A percentile compares a stretch with the other conserved stretches of the same genome.
Conservation (phyloP, 2,888 invertebrate genomes). For the Labia minor region DNA sequence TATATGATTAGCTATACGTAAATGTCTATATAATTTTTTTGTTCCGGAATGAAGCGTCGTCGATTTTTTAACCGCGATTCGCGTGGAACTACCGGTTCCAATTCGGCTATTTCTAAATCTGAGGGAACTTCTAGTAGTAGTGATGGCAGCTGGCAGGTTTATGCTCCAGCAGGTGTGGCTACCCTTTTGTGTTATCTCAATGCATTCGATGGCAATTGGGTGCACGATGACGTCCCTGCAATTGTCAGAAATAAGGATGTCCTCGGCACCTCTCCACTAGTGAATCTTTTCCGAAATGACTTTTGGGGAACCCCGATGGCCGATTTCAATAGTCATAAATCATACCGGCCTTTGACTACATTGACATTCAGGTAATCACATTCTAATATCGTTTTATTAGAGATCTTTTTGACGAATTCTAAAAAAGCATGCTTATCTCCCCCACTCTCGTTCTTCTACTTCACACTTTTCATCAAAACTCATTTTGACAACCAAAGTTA, state of each 20-base stretch:
- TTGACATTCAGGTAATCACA: conserved; percentile 68
- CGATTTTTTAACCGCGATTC: background rate
- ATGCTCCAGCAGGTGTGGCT: conserved; percentile 51
- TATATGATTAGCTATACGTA: background rate
- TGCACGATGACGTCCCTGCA: conserved; percentile 80
- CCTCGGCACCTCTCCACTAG: conserved; percentile 50
- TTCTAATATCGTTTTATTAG: no score
- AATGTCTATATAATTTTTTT: background rate
- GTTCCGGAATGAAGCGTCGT: background rate
- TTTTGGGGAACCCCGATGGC: conserved; percentile 86
- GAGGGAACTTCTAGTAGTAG: background rate
- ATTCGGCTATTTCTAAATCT: background rate
- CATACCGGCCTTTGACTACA: conserved; percentile 72
- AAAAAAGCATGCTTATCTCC: no score
- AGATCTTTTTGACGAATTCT: no score
- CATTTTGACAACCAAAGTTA: no score
- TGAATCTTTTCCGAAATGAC: conserved; percentile 60
- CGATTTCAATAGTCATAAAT: conserved; percentile 73
- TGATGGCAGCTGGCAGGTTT: conserved; percentile 30
- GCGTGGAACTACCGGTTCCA: background rate
- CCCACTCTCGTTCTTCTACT: no score
- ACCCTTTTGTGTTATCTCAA: conserved; percentile 61
- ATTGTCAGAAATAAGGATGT: conserved; percentile 74
- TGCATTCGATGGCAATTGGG: conserved; percentile 67
- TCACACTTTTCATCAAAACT: no score